Evolutionary conservation across 2,113 vertebrate species (phyloP).

Genomic region (Plectropomus leopardus): DNA sequence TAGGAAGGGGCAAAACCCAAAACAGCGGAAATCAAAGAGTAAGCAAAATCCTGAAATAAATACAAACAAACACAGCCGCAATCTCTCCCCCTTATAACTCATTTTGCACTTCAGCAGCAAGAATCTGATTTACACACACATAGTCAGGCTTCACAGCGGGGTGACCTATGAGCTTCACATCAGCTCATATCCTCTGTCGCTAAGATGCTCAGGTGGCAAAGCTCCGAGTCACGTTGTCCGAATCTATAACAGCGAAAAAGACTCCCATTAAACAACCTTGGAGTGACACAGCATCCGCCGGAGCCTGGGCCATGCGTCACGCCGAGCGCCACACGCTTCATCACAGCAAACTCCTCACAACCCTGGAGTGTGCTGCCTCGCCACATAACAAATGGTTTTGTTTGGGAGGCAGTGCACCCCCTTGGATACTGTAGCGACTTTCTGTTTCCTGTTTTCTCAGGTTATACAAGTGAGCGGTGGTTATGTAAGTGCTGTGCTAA

Average conservation of each 20-base stretch:
- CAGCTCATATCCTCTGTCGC: constrained; percentile 9
- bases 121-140: constrained; percentile 50
- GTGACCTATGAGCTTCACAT: constrained; percentile 36
- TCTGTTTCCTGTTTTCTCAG: constrained; percentile 35
- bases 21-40: constrained; percentile 68
- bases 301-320: constrained; percentile 46
- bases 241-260: constrained; percentile 62
- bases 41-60: constrained; percentile 77
- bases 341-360: constrained; percentile 33
- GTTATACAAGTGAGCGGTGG: constrained; percentile 32
- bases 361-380: not conserved
- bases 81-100: constrained; percentile 34
- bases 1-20: constrained; percentile 57
- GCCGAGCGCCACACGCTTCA: constrained; percentile 24
- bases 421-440: constrained; percentile 13
- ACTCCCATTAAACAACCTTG: constrained; percentile 65
- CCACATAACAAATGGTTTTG: constrained; percentile 46
- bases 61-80: constrained; percentile 44
- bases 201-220: constrained; percentile 22
- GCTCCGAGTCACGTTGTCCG: constrained; percentile 22
- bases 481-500: constrained; percentile 44
- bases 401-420: constrained; percentile 15
- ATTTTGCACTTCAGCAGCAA: constrained; percentile 60
- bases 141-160: constrained; percentile 27
- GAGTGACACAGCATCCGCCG: constrained; percentile 53